A percentile compares a stretch with the other conserved stretches of the same genome.
Conservation (phyloP, 2,888 invertebrate genomes). For the Lissonota sp. region DNA sequence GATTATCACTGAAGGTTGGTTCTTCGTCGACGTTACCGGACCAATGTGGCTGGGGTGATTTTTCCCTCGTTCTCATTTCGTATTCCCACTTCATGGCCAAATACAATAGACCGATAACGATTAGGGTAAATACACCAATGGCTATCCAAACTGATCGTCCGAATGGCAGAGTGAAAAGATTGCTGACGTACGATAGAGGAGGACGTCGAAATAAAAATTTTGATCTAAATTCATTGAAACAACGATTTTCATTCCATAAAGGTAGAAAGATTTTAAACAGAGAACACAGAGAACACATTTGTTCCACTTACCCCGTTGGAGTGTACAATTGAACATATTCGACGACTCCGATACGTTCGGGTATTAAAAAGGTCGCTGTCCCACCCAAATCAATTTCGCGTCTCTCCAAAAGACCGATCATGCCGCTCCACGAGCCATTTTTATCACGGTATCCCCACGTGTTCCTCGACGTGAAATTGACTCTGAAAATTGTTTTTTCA, state of each 20-base stretch:
- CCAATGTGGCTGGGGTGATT: constrained; percentile 53
- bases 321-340: constrained; percentile 89
- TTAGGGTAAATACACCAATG: constrained; percentile 83
- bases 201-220: constrained; percentile 90
- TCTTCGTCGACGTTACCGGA: constrained; percentile 55
- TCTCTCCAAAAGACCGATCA: constrained; percentile 78
- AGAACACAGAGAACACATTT: background rate
- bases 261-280: background rate
- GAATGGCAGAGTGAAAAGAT: constrained; percentile 89
- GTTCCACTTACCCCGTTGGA: constrained; percentile 85
- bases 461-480: constrained; percentile 69
- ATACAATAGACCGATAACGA: constrained; percentile 84
- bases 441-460: constrained; percentile 79
- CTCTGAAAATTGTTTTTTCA: constrained; percentile 63
- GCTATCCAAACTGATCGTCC: constrained; percentile 88
- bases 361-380: constrained; percentile 85
- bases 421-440: constrained; percentile 80
- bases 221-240: constrained; percentile 74
- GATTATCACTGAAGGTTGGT: constrained; percentile 84
- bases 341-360: constrained; percentile 86
- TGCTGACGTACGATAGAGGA: constrained; percentile 89
- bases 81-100: constrained; percentile 85
- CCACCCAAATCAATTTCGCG: constrained; percentile 82
- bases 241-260: background rate
- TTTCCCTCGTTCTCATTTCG: constrained; percentile 59